These are phyloP conservation scores for Drosophila chauvacae DNA, from an alignment of 1,140 invertebrate species.

Conservation along the genomic window DNA sequence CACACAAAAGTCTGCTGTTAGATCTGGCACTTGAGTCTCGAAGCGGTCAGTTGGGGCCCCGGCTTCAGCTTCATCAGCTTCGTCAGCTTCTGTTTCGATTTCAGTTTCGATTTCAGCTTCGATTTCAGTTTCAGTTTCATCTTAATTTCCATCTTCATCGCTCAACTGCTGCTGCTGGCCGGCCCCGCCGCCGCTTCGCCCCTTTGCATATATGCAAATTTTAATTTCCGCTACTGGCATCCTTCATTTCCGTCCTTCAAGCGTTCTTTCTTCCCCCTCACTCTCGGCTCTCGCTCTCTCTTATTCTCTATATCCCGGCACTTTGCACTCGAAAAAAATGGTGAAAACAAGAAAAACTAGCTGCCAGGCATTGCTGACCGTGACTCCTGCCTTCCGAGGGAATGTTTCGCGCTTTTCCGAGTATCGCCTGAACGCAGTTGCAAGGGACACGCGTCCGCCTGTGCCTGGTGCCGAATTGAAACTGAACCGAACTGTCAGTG, in stretches of 20 bases:
- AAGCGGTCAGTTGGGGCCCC: slow-evolving; percentile 3
- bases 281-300: not conserved
- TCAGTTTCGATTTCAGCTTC: not conserved
- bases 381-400: not conserved
- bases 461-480: slow-evolving; percentile 69
- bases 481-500: slow-evolving; percentile 74
- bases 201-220: slow-evolving; percentile 73
- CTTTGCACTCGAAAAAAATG: slow-evolving; percentile 30
- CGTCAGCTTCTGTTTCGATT: not conserved
- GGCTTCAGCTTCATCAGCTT: not conserved
- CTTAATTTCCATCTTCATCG: slow-evolving; percentile 54
- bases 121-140: slow-evolving; percentile 31
- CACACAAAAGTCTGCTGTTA: slow-evolving; percentile 30
- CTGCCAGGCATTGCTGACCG: not conserved
- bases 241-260: slow-evolving; percentile 74
- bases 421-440: slow-evolving; percentile 6
- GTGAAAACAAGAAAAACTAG: slow-evolving; percentile 6
- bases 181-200: slow-evolving; percentile 8
- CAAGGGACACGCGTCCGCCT: slow-evolving; percentile 65
- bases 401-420: slow-evolving; percentile 29
- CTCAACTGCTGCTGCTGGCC: slow-evolving; percentile 23
- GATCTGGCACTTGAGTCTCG: slow-evolving; percentile 54
- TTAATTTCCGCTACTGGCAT: slow-evolving; percentile 81
- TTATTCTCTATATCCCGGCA: not conserved
- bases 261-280: slow-evolving; percentile 22